These are phyloP conservation scores for Yponomeuta sedellus DNA, from an alignment of 2,888 invertebrate genomes.

Conservation along the genomic window DNA sequence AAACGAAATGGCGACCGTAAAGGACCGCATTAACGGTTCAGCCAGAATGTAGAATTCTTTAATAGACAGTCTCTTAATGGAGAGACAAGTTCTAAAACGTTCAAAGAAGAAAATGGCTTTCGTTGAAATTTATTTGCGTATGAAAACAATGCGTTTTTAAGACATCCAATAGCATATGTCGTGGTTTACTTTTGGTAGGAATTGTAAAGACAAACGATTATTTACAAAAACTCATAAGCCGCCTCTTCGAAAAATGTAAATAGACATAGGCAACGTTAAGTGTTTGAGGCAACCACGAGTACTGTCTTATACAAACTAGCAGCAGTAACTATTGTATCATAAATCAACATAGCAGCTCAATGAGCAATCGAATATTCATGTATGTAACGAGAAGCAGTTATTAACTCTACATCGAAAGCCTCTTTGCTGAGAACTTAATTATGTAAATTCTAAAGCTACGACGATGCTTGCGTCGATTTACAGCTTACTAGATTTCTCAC, in stretches of 20 bases:
- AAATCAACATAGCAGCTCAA: slow-evolving; percentile 38
- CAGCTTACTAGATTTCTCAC: background rate
- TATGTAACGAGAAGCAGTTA: slow-evolving; percentile 40
- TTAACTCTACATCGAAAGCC: slow-evolving; percentile 36
- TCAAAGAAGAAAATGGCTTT: background rate
- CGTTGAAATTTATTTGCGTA: background rate
- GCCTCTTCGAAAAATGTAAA: background rate
- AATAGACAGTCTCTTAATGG: background rate
- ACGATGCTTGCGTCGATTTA: slow-evolving; percentile 12
- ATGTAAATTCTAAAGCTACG: slow-evolving; percentile 37
- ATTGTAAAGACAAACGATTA: background rate
- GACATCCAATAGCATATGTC: background rate
- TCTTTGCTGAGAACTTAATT: slow-evolving; percentile 40
- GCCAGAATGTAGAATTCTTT: slow-evolving; percentile 3
- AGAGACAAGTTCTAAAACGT: background rate
- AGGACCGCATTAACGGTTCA: slow-evolving; percentile 1
- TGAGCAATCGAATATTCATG: slow-evolving; percentile 54
- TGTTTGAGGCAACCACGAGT: slow-evolving; percentile 6
- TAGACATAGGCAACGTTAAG: background rate
- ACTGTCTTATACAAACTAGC: background rate
- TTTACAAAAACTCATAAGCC: background rate
- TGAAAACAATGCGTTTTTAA: background rate
- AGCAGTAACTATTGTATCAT: slow-evolving; percentile 23
- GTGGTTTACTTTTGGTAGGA: background rate
- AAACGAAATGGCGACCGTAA: slow-evolving; percentile 6